Conservation (phyloP, 2,113 vertebrate species). For the Pogonocichla stellata region DNA sequence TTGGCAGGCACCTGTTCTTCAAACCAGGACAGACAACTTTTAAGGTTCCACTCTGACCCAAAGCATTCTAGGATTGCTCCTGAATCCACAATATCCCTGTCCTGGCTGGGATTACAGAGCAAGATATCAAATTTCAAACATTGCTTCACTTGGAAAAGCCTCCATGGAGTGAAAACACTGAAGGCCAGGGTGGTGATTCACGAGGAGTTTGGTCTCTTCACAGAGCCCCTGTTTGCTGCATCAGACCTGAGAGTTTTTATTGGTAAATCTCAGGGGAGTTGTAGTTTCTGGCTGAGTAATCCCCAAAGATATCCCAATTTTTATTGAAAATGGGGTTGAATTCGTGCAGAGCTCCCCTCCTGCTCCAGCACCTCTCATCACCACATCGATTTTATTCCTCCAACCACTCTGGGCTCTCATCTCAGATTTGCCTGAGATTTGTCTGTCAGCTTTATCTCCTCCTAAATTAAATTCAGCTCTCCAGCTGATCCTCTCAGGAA, state of each 20-base stretch:
- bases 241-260: background rate
- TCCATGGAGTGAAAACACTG: background rate
- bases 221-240: background rate
- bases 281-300: background rate
- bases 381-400: conserved; percentile 34
- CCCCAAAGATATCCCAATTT: background rate
- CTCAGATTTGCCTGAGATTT: conserved; percentile 28
- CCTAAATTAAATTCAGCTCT: background rate
- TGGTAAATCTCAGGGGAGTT: background rate
- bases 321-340: background rate
- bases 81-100: background rate
- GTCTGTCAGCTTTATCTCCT: conserved; percentile 39
- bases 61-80: background rate
- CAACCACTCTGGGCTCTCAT: background rate
- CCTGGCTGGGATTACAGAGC: background rate
- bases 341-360: background rate
- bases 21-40: background rate
- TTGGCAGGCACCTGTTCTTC: too few relatives aligned
- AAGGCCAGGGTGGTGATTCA: background rate
- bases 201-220: conserved; percentile 2
- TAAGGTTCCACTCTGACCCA: background rate
- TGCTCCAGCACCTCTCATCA: conserved; percentile 29
- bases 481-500: background rate
- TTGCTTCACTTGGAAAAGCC: background rate
- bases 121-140: background rate